phyloP scores from a whole-genome alignment of 2,888 invertebrate species.

The Drosophila atripex region DNA sequence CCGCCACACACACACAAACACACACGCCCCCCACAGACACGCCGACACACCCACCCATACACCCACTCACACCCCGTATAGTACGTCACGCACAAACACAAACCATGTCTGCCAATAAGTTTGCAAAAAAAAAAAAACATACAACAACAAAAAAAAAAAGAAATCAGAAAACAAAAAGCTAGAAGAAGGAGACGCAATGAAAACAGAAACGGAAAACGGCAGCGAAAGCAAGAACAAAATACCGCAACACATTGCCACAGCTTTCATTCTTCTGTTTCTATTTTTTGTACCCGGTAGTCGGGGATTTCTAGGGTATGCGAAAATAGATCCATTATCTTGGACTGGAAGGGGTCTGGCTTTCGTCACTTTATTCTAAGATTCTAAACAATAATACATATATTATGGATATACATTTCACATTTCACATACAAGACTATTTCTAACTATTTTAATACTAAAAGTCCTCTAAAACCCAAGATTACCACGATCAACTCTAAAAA shows the following conservation, averaged over 20 bases:
- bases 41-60: conserved; percentile 28
- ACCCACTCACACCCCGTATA: conserved; percentile 39
- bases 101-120: conserved; percentile 76
- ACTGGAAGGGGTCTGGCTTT: background rate
- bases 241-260: conserved; percentile 74
- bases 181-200: conserved; percentile 37
- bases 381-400: background rate
- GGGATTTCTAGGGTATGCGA: conserved; percentile 2
- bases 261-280: conserved; percentile 43
- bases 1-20: conserved; percentile 67
- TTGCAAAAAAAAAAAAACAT: conserved; percentile 59
- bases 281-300: conserved; percentile 14
- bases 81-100: conserved; percentile 57
- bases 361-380: background rate
- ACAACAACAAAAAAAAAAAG: background rate
- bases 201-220: conserved; percentile 58
- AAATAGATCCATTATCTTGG: background rate
- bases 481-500: background rate
- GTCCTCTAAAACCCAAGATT: no score
- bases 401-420: no score
- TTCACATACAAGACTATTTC: background rate
- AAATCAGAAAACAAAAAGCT: conserved; percentile 16
- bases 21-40: conserved; percentile 43
- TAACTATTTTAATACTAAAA: background rate
- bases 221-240: conserved; percentile 65